phyloP scores from a whole-genome alignment of 2,888 invertebrate species.

The Acleris literana region DNA sequence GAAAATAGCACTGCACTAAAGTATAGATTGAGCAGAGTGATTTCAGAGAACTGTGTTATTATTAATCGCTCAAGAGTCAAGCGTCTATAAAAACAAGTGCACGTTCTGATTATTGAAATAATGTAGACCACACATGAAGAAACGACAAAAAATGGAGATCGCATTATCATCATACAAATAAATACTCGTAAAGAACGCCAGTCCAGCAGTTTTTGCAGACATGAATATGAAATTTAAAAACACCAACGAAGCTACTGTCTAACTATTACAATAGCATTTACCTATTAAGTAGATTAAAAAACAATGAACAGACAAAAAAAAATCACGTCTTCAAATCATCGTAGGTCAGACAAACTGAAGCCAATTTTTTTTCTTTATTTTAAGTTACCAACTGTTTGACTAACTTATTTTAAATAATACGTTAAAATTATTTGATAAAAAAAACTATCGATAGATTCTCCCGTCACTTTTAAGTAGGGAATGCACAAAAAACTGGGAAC shows the following conservation, averaged over 20 bases:
- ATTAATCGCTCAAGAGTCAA: constrained; percentile 17
- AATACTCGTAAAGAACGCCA: not conserved
- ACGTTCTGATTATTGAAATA: constrained; percentile 8
- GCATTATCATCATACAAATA: not conserved
- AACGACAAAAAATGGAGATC: not conserved
- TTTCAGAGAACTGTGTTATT: constrained; percentile 14
- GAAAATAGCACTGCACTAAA: not conserved
- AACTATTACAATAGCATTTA: too few species aligned
- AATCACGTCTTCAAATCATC: too few species aligned
- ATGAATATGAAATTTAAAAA: too few species aligned
- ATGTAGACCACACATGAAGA: constrained; percentile 22
- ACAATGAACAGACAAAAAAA: too few species aligned
- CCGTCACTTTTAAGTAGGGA: constrained; percentile 11
- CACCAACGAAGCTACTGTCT: too few species aligned
- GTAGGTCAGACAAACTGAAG: too few species aligned
- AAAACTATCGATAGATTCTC: constrained; percentile 4
- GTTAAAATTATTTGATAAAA: not conserved
- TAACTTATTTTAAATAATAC: too few species aligned
- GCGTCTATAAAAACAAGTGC: constrained; percentile 17
- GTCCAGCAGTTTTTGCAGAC: too few species aligned
- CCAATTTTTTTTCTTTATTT: too few species aligned
- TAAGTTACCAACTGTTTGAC: too few species aligned
- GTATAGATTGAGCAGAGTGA: not conserved
- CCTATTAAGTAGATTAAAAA: too few species aligned
- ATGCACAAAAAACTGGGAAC: constrained; percentile 33